A percentile compares a stretch with the other conserved stretches of the same genome.
Evolutionary conservation across 2,888 invertebrate species (phyloP).

Genomic region (Conistra vaccinii): DNA sequence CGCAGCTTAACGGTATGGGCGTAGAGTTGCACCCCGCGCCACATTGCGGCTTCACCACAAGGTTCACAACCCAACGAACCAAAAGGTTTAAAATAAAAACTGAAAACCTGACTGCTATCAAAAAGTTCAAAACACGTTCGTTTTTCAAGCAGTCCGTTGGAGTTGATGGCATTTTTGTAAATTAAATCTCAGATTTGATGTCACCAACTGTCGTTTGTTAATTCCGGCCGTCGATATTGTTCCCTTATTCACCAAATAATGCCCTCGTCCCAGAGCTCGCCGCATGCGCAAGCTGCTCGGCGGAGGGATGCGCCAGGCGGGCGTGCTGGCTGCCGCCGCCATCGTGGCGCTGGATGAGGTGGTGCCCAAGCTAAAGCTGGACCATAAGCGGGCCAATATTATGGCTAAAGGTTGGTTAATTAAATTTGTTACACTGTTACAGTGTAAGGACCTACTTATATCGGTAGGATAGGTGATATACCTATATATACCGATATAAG

Average conservation of each 20-base stretch:
- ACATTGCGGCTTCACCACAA: no score
- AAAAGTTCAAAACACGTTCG: background rate
- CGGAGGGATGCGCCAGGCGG: constrained; percentile 98
- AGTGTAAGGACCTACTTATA: background rate
- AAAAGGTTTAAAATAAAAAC: no score
- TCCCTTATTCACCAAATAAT: background rate
- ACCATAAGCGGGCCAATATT: constrained; percentile 93
- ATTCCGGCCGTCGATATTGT: background rate
- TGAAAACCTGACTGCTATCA: background rate
- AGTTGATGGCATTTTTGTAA: background rate
- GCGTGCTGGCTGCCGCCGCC: constrained; percentile 97
- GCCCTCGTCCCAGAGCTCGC: constrained; percentile 91
- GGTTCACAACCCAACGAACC: no score
- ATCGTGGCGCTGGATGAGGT: constrained; percentile 95
- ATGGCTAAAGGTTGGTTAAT: constrained; percentile 92
- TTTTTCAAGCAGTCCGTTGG: background rate
- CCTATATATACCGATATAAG: no score
- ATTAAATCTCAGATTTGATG: background rate
- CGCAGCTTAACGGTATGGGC: no score
- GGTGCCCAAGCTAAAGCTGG: constrained; percentile 92
- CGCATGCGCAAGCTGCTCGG: constrained; percentile 96
- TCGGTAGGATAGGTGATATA: no score
- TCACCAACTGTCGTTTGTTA: background rate
- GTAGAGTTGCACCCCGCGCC: no score
- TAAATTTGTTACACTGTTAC: background rate